Conservation (phyloP, 2,888 invertebrate genomes). For the Notodonta dromedarius region DNA sequence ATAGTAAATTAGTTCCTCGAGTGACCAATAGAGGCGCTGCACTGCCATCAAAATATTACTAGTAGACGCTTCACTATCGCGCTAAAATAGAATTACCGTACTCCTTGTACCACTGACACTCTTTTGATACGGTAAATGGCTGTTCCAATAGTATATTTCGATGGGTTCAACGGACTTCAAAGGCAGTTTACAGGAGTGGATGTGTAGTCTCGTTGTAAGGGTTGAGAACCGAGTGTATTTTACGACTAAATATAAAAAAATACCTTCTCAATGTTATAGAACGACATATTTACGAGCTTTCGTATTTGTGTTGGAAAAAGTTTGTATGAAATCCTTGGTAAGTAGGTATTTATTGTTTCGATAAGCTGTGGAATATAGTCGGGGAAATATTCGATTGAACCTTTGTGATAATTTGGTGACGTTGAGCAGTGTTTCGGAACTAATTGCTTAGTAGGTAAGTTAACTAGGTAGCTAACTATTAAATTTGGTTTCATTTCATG, state of each 20-base stretch:
- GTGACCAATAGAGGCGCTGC: too few species aligned
- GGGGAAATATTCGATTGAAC: neutral
- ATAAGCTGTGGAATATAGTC: conserved; percentile 12
- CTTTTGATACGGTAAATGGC: too few species aligned
- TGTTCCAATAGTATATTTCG: too few species aligned
- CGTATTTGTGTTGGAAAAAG: conserved; percentile 43
- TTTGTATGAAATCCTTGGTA: conserved; percentile 30
- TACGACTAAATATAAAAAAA: conserved; percentile 68
- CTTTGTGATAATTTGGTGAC: too few species aligned
- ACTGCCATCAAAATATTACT: too few species aligned
- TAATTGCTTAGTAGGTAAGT: neutral
- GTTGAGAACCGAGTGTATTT: conserved; percentile 64
- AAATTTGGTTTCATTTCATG: too few species aligned
- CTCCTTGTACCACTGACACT: conserved; percentile 15
- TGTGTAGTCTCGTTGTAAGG: conserved; percentile 33
- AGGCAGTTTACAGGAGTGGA: conserved; percentile 20
- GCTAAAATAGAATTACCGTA: conserved; percentile 12
- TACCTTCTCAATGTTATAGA: conserved; percentile 51
- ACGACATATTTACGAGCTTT: conserved; percentile 53
- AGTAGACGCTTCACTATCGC: too few species aligned
- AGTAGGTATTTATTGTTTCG: conserved; percentile 34
- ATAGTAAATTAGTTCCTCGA: too few species aligned
- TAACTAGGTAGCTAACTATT: too few species aligned
- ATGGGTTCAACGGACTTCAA: neutral
- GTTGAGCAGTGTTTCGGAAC: too few species aligned